Evolutionary conservation across 2,888 invertebrate species (phyloP), one percentile per base, ranked within the genome.

Genomic region (Xanthorhoe spadicearia): DNA sequence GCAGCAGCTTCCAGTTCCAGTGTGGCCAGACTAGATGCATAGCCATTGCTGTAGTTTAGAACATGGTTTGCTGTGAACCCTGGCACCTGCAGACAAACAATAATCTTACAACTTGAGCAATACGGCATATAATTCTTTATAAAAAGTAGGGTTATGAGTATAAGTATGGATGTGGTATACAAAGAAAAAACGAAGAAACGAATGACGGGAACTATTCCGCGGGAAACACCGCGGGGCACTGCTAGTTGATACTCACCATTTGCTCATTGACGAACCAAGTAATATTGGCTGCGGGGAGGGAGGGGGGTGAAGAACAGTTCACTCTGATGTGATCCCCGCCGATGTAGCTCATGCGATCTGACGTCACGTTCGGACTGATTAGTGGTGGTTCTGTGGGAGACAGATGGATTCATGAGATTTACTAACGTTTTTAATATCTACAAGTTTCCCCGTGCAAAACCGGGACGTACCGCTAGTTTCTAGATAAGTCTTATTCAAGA

Each of bases 241-340:
- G 4, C 23, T 52, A 3, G 1, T 38, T 38, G n/a, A n/a, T 7
- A 43, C 85, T 82, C 50, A 85, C 85, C 82, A 84, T 83, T 72
- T 87, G 87, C 73, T 95, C 95, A 78, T 95, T 95, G 91, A 95
- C 95, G 88, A 88, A 95, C 94, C 95, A 94, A 77, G 95, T 95
- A 80, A 95, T 89, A 77, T 95, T 95, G 51, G 94, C 94, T 4
- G 95, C 94, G 1, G 95, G 95, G n/a, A 93, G 90, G 0, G 95
- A 94, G 0, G 94, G 94, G 0, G 94, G 94, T 0, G 95, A 94
- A 0, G 94, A 90, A 70, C 95, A 95, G 81, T 95, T 95, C 0
- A 91, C 94, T 64, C 94, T 86, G 46, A 95, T 93, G 73, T 94
- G 94, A 68, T 95, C 94, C 0, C 95, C 95, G 4, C 94, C 94